Evolutionary conservation across 2,888 invertebrate species (phyloP), one percentile per base, ranked within the genome.

Genomic region (Malacosoma neustria): DNA sequence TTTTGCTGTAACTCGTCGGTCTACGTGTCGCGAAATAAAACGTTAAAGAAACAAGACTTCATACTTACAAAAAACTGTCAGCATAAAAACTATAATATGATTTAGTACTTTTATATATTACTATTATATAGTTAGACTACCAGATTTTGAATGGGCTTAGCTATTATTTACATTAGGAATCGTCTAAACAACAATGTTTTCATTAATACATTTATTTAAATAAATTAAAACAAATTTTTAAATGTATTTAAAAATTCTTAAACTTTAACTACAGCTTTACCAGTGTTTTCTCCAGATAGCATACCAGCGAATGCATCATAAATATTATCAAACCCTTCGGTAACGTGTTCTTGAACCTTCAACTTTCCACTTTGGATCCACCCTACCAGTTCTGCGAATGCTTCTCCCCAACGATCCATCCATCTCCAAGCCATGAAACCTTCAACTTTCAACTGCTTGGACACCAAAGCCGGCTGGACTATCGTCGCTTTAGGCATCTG

Each of bases 281-380:
- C 57, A 12, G 33, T 38, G 31, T 42, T 42, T 5, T 39, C 33
- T 4, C 42, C 42, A 7, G 11, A 29, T 14, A 66, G 58, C 66
- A 90, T 76, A 4, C 79, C 87, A 35, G 84, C 65, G 46, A 92
- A 90, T 2, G 91, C 91, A 30, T 88, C 73, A 15, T 87, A 89
- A 71, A 89, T 81, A 40, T 90, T 90, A 39, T 90, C 89, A 61
- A 92, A 91, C 6, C 91, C 91, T 34, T 88, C 76, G 0, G 89
- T 89, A 0, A 89, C 59, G 0, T 90, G 89, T 66, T 92, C 92
- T 15, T 64, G 69, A 45, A 87, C 86, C 47, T 87, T 85, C n/a
- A 92, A 47, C 60, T 91, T 90, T 14, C 90, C 91, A 70, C 87
- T 82, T 34, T 75, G 67, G 37, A 90, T 39, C 42, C 42, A 42